A percentile compares a stretch with the other conserved stretches of the same genome.
Conservation (phyloP, 2,113 vertebrate genomes). For the Brachyistius frenatus region DNA sequence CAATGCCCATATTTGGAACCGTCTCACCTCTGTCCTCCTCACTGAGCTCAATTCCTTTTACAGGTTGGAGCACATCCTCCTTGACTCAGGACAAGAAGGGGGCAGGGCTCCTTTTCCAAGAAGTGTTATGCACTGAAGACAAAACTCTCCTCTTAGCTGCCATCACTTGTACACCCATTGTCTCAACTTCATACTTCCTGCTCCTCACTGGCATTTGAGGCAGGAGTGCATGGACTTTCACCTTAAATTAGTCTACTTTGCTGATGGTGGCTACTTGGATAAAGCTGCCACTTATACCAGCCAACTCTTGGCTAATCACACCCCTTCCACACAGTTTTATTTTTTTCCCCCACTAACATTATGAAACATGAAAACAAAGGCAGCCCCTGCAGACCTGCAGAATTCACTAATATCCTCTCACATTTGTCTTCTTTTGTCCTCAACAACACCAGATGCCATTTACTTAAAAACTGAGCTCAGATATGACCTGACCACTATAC, state of each 20-base stretch:
- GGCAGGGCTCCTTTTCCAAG: slow-evolving; percentile 9
- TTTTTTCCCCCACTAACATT: no score
- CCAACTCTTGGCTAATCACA: no score
- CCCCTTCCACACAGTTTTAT: no score
- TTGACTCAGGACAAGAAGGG: slow-evolving; percentile 27
- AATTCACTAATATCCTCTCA: no score
- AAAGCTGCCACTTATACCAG: no score
- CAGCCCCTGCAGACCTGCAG: no score
- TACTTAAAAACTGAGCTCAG: background rate
- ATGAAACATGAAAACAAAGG: no score
- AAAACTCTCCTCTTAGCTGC: slow-evolving; percentile 27
- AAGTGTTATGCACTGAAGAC: slow-evolving; percentile 37
- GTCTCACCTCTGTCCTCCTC: slow-evolving; percentile 68
- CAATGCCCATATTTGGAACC: slow-evolving; percentile 83
- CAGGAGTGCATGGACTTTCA: slow-evolving; percentile 9
- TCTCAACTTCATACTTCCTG: slow-evolving; percentile 41
- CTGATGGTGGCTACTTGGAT: slow-evolving; percentile 1
- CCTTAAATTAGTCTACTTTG: slow-evolving; percentile 5
- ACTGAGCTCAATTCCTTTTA: slow-evolving; percentile 80
- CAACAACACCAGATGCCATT: no score
- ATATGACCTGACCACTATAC: background rate
- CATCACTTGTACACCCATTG: slow-evolving; percentile 39
- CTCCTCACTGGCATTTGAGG: background rate
- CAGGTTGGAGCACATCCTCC: slow-evolving; percentile 81
- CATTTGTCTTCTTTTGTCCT: no score